phyloP scores from a whole-genome alignment of 2,113 vertebrate species.

The Erythrocercus mccallii region DNA sequence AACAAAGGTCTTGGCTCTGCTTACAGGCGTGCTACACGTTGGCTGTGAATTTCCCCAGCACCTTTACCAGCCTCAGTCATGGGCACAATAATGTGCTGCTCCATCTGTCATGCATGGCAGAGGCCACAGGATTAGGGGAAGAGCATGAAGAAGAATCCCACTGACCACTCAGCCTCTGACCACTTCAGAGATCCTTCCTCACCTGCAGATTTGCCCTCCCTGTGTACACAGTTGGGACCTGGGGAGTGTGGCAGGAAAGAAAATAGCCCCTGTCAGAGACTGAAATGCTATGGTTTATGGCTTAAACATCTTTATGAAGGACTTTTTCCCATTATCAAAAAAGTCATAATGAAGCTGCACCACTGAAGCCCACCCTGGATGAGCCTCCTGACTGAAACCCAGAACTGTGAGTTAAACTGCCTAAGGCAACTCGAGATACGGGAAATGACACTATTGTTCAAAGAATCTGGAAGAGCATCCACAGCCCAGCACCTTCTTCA shows the following conservation, averaged over 20 bases:
- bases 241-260: background rate
- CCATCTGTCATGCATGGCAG: background rate
- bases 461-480: background rate
- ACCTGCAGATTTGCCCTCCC: background rate
- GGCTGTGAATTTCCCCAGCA: background rate
- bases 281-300: background rate
- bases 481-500: rapidly evolving
- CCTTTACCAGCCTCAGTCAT: background rate
- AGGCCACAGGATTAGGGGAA: background rate
- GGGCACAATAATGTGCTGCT: background rate
- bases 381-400: background rate
- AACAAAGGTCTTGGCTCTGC: background rate
- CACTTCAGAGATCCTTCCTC: background rate
- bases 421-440: background rate
- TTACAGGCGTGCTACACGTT: rapidly evolving
- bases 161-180: background rate
- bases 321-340: background rate
- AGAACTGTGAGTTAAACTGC: background rate
- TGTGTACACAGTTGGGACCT: background rate
- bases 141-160: background rate
- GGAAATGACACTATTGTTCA: background rate
- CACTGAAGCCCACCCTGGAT: background rate
- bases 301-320: background rate
- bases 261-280: background rate
- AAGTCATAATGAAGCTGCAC: background rate